Conservation (phyloP, 2,797 vertebrate species). For the Gobio occitaniae region DNA sequence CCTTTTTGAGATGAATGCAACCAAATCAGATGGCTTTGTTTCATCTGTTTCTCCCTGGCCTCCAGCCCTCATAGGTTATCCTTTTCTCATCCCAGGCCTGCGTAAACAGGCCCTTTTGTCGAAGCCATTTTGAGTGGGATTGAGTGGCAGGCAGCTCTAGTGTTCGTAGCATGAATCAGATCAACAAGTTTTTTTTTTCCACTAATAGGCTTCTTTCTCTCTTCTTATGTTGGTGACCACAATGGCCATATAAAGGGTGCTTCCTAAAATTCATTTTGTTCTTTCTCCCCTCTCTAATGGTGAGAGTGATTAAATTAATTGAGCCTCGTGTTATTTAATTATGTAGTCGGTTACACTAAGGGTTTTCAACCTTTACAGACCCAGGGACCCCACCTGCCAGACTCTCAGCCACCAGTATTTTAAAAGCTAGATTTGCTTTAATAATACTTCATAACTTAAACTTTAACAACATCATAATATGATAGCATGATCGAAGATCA, state of each 20-base stretch:
- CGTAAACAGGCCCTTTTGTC: slow-evolving; percentile 58
- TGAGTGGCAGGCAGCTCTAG: slow-evolving; percentile 51
- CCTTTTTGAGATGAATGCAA: slow-evolving; percentile 82
- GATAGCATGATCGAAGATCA: not conserved
- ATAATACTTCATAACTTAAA: not conserved
- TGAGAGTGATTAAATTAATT: slow-evolving; percentile 15
- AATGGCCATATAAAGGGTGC: slow-evolving; percentile 19
- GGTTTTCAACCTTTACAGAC: not conserved
- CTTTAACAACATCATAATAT: not conserved
- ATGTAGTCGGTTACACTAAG: slow-evolving; percentile 14
- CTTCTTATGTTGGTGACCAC: slow-evolving; percentile 37
- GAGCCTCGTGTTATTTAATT: not conserved
- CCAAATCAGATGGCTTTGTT: slow-evolving; percentile 70
- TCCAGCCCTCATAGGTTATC: slow-evolving; percentile 71
- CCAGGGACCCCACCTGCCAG: not conserved
- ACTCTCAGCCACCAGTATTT: not conserved
- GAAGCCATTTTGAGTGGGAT: slow-evolving; percentile 46
- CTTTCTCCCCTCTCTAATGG: slow-evolving; percentile 14
- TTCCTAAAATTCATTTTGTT: slow-evolving; percentile 30
- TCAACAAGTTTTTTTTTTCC: slow-evolving; percentile 42
- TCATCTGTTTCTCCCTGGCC: slow-evolving; percentile 77
- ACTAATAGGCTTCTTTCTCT: slow-evolving; percentile 48
- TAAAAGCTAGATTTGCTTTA: not conserved
- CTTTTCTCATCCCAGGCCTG: slow-evolving; percentile 56
- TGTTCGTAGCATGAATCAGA: slow-evolving; percentile 47